phyloP scores from a whole-genome alignment of 2,797 vertebrate genomes.

The Etheostoma nigrum region DNA sequence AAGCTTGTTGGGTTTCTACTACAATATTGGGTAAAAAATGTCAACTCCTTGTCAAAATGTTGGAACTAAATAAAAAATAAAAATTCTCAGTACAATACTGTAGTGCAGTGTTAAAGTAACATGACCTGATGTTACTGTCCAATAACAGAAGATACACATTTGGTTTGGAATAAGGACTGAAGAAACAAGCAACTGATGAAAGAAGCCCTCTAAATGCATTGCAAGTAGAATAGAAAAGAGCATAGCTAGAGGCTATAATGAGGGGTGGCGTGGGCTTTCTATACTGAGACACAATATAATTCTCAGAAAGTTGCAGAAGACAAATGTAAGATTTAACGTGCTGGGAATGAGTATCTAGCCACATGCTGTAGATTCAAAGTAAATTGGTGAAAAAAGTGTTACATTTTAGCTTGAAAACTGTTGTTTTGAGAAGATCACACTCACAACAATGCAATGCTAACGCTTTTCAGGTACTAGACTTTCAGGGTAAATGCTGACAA shows the following conservation, averaged over 20 bases:
- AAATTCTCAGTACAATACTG: too few species aligned
- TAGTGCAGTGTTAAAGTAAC: background rate
- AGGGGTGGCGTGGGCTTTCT: background rate
- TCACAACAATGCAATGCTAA: background rate
- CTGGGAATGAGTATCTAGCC: background rate
- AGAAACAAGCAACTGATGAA: background rate
- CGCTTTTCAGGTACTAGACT: background rate
- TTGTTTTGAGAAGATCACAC: background rate
- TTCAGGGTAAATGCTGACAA: background rate
- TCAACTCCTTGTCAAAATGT: background rate
- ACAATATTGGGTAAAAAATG: background rate
- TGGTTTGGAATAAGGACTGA: background rate
- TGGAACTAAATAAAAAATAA: background rate
- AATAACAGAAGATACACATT: background rate
- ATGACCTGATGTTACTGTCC: background rate
- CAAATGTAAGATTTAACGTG: background rate
- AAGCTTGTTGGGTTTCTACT: background rate
- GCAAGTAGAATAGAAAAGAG: background rate
- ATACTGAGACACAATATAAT: background rate
- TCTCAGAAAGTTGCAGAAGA: background rate
- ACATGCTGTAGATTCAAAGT: background rate
- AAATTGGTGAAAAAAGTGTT: background rate
- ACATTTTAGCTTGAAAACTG: background rate
- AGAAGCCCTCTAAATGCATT: background rate
- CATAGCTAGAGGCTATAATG: background rate